A percentile compares a stretch with the other conserved stretches of the same genome.
These are phyloP conservation scores for Leptopilina boulardi DNA, from an alignment of 1,140 invertebrate species.

Conservation along the genomic window DNA sequence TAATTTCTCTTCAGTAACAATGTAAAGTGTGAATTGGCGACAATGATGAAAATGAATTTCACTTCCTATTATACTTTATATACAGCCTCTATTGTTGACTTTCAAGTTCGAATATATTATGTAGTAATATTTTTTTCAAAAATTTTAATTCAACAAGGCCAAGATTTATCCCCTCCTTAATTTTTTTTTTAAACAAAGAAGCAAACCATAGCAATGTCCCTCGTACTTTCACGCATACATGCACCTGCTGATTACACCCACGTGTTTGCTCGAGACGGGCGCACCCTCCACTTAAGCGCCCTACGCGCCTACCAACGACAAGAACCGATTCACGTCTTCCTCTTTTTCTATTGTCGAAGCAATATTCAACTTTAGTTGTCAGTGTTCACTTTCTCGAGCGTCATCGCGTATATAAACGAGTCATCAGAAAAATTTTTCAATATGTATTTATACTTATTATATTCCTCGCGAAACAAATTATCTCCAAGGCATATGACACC, in stretches of 20 bases:
- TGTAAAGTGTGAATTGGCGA: no score
- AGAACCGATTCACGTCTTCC: slow-evolving; percentile 62
- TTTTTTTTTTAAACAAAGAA: slow-evolving; percentile 44
- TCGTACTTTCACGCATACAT: slow-evolving; percentile 41
- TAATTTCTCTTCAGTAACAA: no score
- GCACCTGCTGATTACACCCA: slow-evolving; percentile 55
- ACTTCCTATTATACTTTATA: no score
- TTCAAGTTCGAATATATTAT: not conserved
- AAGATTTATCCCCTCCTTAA: slow-evolving; percentile 4
- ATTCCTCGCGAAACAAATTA: not conserved
- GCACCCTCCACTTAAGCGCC: slow-evolving; percentile 66
- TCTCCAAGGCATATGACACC: slow-evolving; percentile 33
- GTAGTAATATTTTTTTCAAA: not conserved
- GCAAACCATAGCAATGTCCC: slow-evolving; percentile 47
- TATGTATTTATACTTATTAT: not conserved
- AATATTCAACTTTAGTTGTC: slow-evolving; percentile 55
- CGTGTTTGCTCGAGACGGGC: slow-evolving; percentile 53
- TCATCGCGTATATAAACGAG: slow-evolving; percentile 36
- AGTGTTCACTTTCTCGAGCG: slow-evolving; percentile 59
- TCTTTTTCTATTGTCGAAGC: slow-evolving; percentile 52
- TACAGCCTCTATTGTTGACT: no score
- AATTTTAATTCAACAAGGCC: slow-evolving; percentile 12
- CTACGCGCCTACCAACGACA: slow-evolving; percentile 53
- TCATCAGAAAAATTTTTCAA: slow-evolving; percentile 25
- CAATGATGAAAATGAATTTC: no score